Conservation (phyloP, 2,888 invertebrate genomes). For the Anagyrus pseudococci region DNA sequence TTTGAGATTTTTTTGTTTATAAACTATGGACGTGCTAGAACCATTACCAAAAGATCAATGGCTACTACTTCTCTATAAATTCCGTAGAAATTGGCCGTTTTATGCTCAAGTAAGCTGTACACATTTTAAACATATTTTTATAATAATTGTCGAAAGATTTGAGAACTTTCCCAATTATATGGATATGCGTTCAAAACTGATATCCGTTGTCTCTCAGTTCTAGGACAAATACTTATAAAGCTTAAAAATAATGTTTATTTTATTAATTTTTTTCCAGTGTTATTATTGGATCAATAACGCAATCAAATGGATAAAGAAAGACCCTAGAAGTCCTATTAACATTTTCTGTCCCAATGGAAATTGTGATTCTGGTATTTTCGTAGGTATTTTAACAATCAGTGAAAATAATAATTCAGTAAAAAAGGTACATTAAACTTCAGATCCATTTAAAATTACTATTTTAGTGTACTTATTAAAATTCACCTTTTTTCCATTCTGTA, state of each 20-base stretch:
- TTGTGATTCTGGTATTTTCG: neutral
- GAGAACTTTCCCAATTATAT: too few species aligned
- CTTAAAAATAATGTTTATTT: neutral
- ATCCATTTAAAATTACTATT: neutral
- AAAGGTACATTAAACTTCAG: neutral
- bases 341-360: neutral
- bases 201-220: too few species aligned
- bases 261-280: neutral
- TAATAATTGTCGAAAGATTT: too few species aligned
- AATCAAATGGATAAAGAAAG: neutral
- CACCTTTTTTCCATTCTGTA: too few species aligned
- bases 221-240: too few species aligned
- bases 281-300: neutral
- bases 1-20: too few species aligned
- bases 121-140: too few species aligned
- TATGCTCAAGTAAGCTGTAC: constrained; percentile 46
- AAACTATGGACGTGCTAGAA: constrained; percentile 42
- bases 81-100: constrained; percentile 52
- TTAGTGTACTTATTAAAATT: neutral
- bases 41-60: constrained; percentile 50
- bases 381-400: neutral
- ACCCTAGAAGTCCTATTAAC: neutral
- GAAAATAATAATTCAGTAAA: neutral
- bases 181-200: too few species aligned
- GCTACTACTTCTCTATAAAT: constrained; percentile 47